These are phyloP conservation scores for Scomber colias DNA, from an alignment of 2,113 vertebrate genomes.

Conservation along the genomic window DNA sequence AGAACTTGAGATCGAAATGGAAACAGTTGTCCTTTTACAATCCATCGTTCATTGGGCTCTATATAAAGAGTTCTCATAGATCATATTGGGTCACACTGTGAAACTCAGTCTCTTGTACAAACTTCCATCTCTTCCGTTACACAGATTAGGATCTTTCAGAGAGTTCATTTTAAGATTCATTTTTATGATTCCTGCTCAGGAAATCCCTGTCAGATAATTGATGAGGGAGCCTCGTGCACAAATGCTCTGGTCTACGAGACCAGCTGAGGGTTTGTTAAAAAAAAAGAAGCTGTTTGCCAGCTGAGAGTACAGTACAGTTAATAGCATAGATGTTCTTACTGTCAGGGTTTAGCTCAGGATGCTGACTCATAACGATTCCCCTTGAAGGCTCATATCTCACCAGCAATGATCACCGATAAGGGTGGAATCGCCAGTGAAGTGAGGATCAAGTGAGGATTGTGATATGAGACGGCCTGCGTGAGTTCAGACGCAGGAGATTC, in stretches of 20 bases:
- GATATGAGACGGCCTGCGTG: conserved; percentile 20
- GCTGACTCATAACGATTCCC: conserved; percentile 26
- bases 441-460: conserved; percentile 48
- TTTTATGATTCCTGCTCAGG: conserved; percentile 1
- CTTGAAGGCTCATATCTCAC: conserved; percentile 38
- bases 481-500: conserved; percentile 15
- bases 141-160: background rate
- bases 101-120: background rate
- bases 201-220: conserved; percentile 12
- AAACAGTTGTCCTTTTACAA: background rate
- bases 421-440: conserved; percentile 23
- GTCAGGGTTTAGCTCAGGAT: conserved; percentile 29
- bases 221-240: background rate
- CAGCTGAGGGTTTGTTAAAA: background rate
- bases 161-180: conserved; percentile 36
- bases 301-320: conserved; percentile 4
- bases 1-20: no score
- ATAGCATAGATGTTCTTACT: conserved; percentile 16
- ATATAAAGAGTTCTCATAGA: background rate
- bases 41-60: background rate
- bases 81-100: background rate
- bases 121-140: background rate
- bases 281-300: background rate
- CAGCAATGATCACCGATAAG: conserved; percentile 24
- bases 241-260: background rate